Evolutionary conservation across 2,888 invertebrate genomes (phyloP).

Genomic region (Prosapia bicincta): DNA sequence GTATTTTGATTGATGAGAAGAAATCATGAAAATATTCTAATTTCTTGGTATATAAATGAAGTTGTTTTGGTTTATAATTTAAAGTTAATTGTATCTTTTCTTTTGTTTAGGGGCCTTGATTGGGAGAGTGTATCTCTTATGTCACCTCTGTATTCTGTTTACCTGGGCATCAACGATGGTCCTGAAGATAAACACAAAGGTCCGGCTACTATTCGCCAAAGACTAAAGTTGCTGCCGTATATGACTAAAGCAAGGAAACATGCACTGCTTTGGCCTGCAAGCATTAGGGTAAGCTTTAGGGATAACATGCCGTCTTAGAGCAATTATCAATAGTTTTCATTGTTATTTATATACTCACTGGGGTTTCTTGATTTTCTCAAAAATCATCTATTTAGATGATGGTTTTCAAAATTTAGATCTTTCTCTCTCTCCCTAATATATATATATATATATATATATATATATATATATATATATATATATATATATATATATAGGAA

Average conservation of each 20-base stretch:
- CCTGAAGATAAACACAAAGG: slow-evolving; percentile 63
- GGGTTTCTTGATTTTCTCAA: no score
- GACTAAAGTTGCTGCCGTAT: slow-evolving; percentile 81
- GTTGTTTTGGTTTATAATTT: slow-evolving; percentile 36
- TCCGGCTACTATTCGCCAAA: slow-evolving; percentile 77
- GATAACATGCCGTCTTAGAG: no score
- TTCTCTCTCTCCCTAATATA: no score
- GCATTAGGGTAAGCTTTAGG: slow-evolving; percentile 64
- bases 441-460: no score
- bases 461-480: no score
- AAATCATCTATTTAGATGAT: no score
- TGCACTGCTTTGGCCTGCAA: slow-evolving; percentile 67
- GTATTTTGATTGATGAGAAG: neutral
- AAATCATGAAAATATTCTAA: slow-evolving; percentile 52
- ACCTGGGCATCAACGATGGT: slow-evolving; percentile 30
- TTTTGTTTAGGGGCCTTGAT: slow-evolving; percentile 21
- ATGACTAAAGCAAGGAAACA: slow-evolving; percentile 61
- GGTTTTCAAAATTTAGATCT: no score
- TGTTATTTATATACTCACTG: no score
- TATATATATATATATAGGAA: no score
- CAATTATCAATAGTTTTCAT: no score
- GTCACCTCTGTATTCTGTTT: slow-evolving; percentile 30
- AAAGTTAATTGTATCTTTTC: slow-evolving; percentile 44
- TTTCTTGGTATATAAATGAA: slow-evolving; percentile 67
- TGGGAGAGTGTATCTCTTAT: slow-evolving; percentile 24